These are phyloP conservation scores for Rhopalosiphum maidis DNA, from an alignment of 1,140 invertebrate species.

Conservation along the genomic window DNA sequence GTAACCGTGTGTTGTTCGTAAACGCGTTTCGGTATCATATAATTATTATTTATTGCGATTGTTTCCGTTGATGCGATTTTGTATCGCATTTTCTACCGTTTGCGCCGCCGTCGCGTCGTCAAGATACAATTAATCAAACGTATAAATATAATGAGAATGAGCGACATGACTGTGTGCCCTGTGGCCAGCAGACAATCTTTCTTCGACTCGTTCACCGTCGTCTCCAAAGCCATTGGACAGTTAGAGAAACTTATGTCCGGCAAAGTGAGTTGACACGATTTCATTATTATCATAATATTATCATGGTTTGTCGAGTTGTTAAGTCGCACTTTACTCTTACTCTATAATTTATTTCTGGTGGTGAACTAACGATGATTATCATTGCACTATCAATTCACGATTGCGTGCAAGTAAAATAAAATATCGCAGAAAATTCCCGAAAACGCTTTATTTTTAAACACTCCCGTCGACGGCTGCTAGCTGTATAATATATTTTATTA, in stretches of 20 bases:
- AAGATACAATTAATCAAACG: neutral
- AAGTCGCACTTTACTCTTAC: neutral
- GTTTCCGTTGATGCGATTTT: neutral
- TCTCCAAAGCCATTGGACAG: slow-evolving; percentile 52
- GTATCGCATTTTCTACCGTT: neutral
- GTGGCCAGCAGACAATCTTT: slow-evolving; percentile 47
- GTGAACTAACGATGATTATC: neutral
- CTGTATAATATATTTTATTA: neutral
- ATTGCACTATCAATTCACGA: neutral
- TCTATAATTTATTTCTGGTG: neutral
- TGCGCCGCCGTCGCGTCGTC: neutral
- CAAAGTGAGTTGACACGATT: slow-evolving; percentile 41
- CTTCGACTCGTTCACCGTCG: slow-evolving; percentile 51
- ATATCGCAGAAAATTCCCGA: neutral
- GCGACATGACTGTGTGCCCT: slow-evolving; percentile 50
- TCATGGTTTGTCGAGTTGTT: neutral
- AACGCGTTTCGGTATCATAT: neutral
- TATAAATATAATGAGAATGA: slow-evolving; percentile 43
- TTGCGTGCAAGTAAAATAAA: neutral
- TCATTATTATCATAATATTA: neutral
- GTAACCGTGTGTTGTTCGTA: neutral
- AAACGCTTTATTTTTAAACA: slow-evolving; percentile 12
- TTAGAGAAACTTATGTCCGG: slow-evolving; percentile 49
- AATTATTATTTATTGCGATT: neutral
- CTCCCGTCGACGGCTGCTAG: neutral